Base-by-base conservation (phyloP, 2,797 vertebrate genomes). In the Trachops cirrhosus region DNA sequence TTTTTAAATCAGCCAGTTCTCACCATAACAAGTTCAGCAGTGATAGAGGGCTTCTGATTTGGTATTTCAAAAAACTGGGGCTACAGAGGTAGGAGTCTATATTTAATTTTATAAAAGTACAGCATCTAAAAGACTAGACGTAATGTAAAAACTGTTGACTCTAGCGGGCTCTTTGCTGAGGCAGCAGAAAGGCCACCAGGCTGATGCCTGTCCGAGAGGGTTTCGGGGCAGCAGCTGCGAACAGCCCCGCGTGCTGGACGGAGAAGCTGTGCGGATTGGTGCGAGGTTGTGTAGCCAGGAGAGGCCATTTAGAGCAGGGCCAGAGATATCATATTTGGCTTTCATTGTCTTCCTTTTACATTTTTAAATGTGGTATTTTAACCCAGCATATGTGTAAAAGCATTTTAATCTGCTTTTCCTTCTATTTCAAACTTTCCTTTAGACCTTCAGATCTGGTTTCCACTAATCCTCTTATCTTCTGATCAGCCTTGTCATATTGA, bases 341-440 rank as follows among this genome's bases (percentile, higher is more conserved):
- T 93, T 86, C 89, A 24, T 37, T 92, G 22, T 84, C 22, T 93
- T 93, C 68, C 26, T 87, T 64, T 83, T 70, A 70, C 41, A 67
- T 82, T 83, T 86, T 89, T 46, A 50, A 29, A 59, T 71, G 50
- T 24, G 70, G 37, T 16, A 6, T 86, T 95, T 95, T 78, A 68
- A 85, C 22, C 22, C 48, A 52, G 84, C 50, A n/a, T 15, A 46
- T 34, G 11, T 12, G 19, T 50, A 32, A 62, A 62, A 62, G 4
- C 39, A 89, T 75, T 94, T 82, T 78, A 62, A 46, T 85, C 4
- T 78, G 46, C 11, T 91, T 86, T 82, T 67, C 8, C 34, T 84
- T 87, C 41, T 73, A 32, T 86, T 93, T 73, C 26, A 68, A 74
- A 44, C 10, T 96, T 92, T 77, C 46, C 37, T 93, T 70, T 78